Conservation (phyloP, 1,140 invertebrate genomes). For the Bicyclus anynana region DNA sequence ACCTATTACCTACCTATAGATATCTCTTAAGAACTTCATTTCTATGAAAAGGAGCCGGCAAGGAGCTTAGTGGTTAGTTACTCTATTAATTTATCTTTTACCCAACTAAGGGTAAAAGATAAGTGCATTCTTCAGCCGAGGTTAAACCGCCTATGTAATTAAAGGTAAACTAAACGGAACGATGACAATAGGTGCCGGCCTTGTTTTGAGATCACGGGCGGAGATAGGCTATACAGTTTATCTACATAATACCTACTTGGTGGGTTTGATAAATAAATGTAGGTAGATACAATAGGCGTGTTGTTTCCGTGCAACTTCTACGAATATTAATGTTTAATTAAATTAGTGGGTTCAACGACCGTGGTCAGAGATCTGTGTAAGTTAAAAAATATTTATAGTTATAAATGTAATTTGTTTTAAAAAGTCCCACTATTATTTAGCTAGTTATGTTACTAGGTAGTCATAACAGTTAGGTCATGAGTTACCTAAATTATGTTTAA, state of each 20-base stretch:
- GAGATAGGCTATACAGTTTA: conserved; percentile 36
- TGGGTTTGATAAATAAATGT: conserved; percentile 20
- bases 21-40: neutral
- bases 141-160: conserved; percentile 50
- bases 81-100: conserved; percentile 61
- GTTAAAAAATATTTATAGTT: neutral
- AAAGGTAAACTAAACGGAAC: conserved; percentile 49
- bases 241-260: conserved; percentile 17
- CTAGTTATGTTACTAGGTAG: too few relatives aligned
- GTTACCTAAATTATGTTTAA: too few relatives aligned
- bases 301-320: conserved; percentile 12
- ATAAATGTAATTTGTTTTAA: too few relatives aligned
- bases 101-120: conserved; percentile 46
- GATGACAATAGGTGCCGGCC: conserved; percentile 52
- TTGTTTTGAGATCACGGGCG: conserved; percentile 42
- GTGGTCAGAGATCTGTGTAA: neutral
- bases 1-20: neutral
- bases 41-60: neutral
- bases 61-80: conserved; percentile 18
- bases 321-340: conserved; percentile 21
- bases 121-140: conserved; percentile 48
- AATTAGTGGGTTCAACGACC: conserved; percentile 14
- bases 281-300: conserved; percentile 4
- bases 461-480: too few relatives aligned
- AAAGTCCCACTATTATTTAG: too few relatives aligned